Evolutionary conservation across 2,888 invertebrate genomes (phyloP).

Genomic region (Nebria brevicollis): DNA sequence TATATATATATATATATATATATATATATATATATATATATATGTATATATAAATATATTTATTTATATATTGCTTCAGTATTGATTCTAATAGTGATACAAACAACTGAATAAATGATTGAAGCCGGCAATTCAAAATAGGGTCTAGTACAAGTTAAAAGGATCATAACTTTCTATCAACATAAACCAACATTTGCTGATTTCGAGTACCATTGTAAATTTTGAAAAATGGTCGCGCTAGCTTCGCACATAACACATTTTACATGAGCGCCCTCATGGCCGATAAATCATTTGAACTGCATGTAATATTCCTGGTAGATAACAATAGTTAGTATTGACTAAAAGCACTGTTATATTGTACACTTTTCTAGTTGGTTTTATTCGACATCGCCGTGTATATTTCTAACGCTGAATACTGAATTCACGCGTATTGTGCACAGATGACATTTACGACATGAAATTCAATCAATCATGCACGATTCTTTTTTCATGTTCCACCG

Average conservation of each 20-base stretch:
- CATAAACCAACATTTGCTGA: neutral
- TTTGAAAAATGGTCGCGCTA: neutral
- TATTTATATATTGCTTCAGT: no score
- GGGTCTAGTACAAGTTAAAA: neutral
- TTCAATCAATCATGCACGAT: neutral
- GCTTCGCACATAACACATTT: conserved; percentile 1
- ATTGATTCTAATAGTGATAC: neutral
- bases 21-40: no score
- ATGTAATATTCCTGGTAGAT: neutral
- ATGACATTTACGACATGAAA: neutral
- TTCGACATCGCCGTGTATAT: neutral
- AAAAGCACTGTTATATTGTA: neutral
- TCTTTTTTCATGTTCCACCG: neutral
- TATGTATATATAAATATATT: no score
- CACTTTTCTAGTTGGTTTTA: neutral
- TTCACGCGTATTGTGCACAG: neutral
- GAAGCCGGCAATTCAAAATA: neutral
- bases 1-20: no score
- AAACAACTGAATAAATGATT: neutral
- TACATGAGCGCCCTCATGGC: neutral
- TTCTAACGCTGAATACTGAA: neutral
- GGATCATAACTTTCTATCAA: neutral
- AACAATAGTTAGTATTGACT: conserved; percentile 1
- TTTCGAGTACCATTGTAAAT: neutral
- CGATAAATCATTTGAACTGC: neutral